A percentile compares a stretch with the other conserved stretches of the same genome.
These are phyloP conservation scores for Amphiprion clarkii DNA, from an alignment of 2,797 vertebrate genomes.

Conservation along the genomic window DNA sequence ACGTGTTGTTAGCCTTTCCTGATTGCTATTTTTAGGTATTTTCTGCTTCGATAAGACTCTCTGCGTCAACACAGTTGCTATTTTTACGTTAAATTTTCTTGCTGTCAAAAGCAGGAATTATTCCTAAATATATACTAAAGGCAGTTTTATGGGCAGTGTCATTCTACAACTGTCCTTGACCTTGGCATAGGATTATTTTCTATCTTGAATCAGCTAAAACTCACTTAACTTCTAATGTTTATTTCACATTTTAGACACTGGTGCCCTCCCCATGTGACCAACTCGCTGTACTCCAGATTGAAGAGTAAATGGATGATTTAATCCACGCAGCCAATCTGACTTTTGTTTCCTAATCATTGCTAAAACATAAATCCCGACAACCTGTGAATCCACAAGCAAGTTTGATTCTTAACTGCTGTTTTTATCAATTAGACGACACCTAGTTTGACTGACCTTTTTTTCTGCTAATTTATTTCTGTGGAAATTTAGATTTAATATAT, in stretches of 20 bases:
- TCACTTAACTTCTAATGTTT: background rate
- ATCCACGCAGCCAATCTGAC: conserved; percentile 8
- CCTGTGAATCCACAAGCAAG: conserved; percentile 12
- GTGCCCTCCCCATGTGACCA: conserved; percentile 87
- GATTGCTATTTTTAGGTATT: background rate
- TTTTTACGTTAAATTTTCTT: background rate
- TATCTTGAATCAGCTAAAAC: background rate
- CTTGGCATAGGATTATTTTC: background rate
- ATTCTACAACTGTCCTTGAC: background rate
- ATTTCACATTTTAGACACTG: conserved; percentile 51
- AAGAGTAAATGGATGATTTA: conserved; percentile 78
- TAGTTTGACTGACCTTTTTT: conserved; percentile 7
- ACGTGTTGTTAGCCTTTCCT: background rate
- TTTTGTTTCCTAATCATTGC: background rate
- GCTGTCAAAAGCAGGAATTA: background rate
- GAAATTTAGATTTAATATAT: conserved; percentile 63
- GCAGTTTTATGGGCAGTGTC: background rate
- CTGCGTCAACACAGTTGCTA: background rate
- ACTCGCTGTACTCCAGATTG: conserved; percentile 81
- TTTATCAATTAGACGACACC: conserved; percentile 19
- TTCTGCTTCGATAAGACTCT: background rate
- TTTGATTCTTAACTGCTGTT: conserved; percentile 18
- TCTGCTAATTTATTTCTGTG: conserved; percentile 43
- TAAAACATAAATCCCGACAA: conserved; percentile 23
- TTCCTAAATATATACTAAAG: conserved; percentile 1